Evolutionary conservation across 2,888 invertebrate species (phyloP), one percentile per base, ranked within the genome.

Genomic region (Nomada hirtipes): DNA sequence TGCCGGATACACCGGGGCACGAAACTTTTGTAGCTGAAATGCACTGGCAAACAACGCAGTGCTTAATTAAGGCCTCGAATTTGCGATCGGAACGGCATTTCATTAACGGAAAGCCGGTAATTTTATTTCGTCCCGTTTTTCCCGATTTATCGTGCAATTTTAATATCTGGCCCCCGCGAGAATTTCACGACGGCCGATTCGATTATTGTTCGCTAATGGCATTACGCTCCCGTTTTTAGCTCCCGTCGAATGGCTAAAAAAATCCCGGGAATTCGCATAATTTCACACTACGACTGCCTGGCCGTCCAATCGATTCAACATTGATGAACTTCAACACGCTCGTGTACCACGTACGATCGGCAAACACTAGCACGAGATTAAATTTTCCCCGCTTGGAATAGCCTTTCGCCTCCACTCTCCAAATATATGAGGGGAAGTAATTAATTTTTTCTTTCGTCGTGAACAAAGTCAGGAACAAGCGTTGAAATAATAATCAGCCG

Each of bases 61-160:
- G 57, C 60, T 65, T 60, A 60, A 79, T 79, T 50, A 65, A 42
- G 47, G 47, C 53, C 23, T 11, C 70, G 77, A 42, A 71, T 71
- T 60, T 53, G 65, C 36, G 36, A 70, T 53, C 69, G 18, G 52
- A 13, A 23, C 26, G 53, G 26, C 26, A 65, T 77, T 79, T 71
- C 77, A 77, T 79, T 77, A 79, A 67, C 65, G 69, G 53, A 61
- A 59, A 20, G 53, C 57, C 7, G 50, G 77, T 79, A 65, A 79
- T 77, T 71, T 71, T 77, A 65, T 77, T 71, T 70, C 69, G 52
- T 59, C 23, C 26, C 50, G 50, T 59, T 65, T 44, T 67, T 44
- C 74, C 29, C 26, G 64, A 77, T 65, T 79, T 64, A 64, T 65
- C 76, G 60, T 13, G 57, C 26, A 55, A 76, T 69, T 79, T 77